These are phyloP conservation scores for Lerema accius DNA, from an alignment of 1,140 invertebrate genomes.

Conservation along the genomic window DNA sequence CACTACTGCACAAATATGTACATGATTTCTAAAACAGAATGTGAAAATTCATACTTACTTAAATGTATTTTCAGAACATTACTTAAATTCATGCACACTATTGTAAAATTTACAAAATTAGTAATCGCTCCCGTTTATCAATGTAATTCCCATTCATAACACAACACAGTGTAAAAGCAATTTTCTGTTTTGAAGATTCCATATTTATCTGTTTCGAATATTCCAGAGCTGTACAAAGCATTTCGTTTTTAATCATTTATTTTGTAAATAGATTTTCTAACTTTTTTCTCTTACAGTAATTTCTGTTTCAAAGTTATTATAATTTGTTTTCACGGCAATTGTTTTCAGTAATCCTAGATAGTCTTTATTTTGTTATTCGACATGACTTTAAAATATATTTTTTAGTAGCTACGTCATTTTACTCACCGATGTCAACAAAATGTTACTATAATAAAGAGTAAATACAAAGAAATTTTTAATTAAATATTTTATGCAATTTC, in stretches of 20 bases:
- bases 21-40: too few relatives aligned
- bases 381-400: too few relatives aligned
- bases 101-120: too few relatives aligned
- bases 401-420: too few relatives aligned
- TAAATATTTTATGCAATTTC: slow-evolving; percentile 11
- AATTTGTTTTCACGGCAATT: too few relatives aligned
- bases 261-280: background rate
- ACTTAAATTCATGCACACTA: too few relatives aligned
- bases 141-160: background rate
- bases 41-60: too few relatives aligned
- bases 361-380: background rate
- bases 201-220: slow-evolving; percentile 19
- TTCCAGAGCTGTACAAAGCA: background rate
- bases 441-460: background rate
- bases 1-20: too few relatives aligned
- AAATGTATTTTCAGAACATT: too few relatives aligned
- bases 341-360: too few relatives aligned
- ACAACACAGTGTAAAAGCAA: slow-evolving; percentile 28
- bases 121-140: slow-evolving; percentile 10
- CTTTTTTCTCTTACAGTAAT: background rate
- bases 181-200: slow-evolving; percentile 24
- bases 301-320: background rate
- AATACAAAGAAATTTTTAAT: background rate
- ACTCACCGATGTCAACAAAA: too few relatives aligned
- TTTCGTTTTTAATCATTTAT: background rate